These are phyloP conservation scores for Galerucella nymphaeae DNA, from an alignment of 2,888 invertebrate genomes.

Conservation along the genomic window DNA sequence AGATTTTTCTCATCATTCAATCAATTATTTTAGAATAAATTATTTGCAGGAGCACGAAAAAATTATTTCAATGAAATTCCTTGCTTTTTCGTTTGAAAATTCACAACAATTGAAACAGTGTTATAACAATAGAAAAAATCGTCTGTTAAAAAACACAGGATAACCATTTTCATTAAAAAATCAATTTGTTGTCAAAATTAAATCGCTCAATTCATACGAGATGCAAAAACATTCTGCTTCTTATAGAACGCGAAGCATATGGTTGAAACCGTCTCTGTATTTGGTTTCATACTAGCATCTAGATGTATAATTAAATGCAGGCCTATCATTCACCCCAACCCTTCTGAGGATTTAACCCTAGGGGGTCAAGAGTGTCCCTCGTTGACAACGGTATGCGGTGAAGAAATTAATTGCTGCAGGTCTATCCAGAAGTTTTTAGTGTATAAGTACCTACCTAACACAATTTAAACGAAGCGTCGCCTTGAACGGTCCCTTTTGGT, in stretches of 20 bases:
- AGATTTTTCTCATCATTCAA: too few species aligned
- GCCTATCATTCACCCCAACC: constrained; percentile 35
- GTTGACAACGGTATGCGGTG: constrained; percentile 37
- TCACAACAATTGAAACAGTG: too few species aligned
- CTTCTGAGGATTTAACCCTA: constrained; percentile 40
- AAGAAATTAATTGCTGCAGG: constrained; percentile 36
- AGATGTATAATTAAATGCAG: constrained; percentile 50
- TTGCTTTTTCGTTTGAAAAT: too few species aligned
- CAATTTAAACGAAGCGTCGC: neutral
- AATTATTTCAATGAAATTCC: too few species aligned
- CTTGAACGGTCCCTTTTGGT: constrained; percentile 6
- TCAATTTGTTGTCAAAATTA: too few species aligned
- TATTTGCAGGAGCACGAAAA: too few species aligned
- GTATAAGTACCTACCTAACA: constrained; percentile 14
- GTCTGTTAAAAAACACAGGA: too few species aligned
- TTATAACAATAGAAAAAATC: too few species aligned
- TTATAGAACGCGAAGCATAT: neutral
- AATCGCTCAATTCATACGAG: too few species aligned
- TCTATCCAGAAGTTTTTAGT: constrained; percentile 26
- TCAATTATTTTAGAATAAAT: too few species aligned
- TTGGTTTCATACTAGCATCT: constrained; percentile 32
- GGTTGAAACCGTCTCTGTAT: neutral
- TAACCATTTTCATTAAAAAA: too few species aligned
- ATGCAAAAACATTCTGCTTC: too few species aligned
- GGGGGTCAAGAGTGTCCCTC: constrained; percentile 39